Percentiles rank a stretch among this genome's conserved stretches.
Conservation (phyloP, 2,113 vertebrate genomes). For the Anolis sagrei region DNA sequence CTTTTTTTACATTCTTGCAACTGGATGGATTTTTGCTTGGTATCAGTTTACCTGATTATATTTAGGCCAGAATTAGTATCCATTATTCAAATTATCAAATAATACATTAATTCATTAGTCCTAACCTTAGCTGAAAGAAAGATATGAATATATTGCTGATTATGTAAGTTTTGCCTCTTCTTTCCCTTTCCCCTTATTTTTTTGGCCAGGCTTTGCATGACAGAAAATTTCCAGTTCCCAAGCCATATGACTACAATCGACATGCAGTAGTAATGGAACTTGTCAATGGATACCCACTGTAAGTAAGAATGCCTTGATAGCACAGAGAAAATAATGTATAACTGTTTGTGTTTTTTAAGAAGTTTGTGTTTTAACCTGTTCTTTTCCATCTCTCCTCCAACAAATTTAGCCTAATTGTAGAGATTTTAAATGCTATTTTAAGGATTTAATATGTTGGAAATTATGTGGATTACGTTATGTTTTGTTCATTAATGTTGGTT, state of each 20-base stretch:
- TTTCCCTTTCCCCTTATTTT: not conserved
- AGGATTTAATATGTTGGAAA: no score
- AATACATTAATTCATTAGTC: not conserved
- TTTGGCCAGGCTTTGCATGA: slow-evolving; percentile 88
- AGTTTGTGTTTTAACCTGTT: no score
- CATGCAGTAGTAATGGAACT: slow-evolving; percentile 97
- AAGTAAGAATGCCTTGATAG: slow-evolving; percentile 69
- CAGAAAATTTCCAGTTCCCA: slow-evolving; percentile 93
- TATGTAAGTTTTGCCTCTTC: no score
- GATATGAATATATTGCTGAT: not conserved
- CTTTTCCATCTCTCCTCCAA: no score
- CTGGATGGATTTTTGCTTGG: not conserved
- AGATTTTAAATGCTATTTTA: no score
- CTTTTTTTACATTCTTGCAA: not conserved
- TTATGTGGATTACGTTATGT: no score
- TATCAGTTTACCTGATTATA: not conserved
- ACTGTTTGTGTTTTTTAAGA: not conserved
- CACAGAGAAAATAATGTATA: not conserved
- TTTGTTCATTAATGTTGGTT: no score
- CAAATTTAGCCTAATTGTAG: no score
- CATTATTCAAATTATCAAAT: not conserved
- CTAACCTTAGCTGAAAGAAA: not conserved
- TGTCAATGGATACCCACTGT: slow-evolving; percentile 94
- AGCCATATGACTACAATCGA: slow-evolving; percentile 94
- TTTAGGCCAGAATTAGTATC: not conserved